These are phyloP conservation scores for Rhinoptilus africanus DNA, from an alignment of 2,113 vertebrate genomes.

Conservation along the genomic window DNA sequence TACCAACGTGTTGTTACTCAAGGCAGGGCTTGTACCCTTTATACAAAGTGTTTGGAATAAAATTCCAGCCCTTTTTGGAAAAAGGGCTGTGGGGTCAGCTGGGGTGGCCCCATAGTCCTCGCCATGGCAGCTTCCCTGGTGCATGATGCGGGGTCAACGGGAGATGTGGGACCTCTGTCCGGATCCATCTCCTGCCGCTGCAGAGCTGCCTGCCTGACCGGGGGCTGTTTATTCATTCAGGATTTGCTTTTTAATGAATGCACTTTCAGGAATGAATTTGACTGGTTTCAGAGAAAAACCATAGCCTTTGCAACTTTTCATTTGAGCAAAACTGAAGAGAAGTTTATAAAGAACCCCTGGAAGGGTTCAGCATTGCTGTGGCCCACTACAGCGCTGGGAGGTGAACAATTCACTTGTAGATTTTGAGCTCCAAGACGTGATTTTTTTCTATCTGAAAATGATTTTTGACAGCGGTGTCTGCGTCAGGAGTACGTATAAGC, in stretches of 20 bases:
- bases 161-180: accelerated
- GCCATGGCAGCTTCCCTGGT: background rate
- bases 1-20: accelerated
- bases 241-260: background rate
- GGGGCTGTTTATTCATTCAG: background rate
- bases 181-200: background rate
- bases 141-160: background rate
- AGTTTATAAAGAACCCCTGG: background rate
- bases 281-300: background rate
- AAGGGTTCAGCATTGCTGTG: background rate
- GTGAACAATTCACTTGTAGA: background rate
- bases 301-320: background rate
- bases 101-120: background rate
- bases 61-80: too few relatives aligned
- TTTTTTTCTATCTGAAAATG: background rate
- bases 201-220: background rate
- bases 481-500: background rate
- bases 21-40: background rate
- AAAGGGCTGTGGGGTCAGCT: background rate
- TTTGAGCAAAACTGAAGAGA: background rate
- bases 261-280: accelerated
- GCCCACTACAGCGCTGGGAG: accelerated
- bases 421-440: background rate
- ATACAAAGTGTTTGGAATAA: background rate
- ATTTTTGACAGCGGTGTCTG: background rate